These are phyloP conservation scores for Agrochola circellaris DNA, from an alignment of 2,888 invertebrate genomes.

Conservation along the genomic window DNA sequence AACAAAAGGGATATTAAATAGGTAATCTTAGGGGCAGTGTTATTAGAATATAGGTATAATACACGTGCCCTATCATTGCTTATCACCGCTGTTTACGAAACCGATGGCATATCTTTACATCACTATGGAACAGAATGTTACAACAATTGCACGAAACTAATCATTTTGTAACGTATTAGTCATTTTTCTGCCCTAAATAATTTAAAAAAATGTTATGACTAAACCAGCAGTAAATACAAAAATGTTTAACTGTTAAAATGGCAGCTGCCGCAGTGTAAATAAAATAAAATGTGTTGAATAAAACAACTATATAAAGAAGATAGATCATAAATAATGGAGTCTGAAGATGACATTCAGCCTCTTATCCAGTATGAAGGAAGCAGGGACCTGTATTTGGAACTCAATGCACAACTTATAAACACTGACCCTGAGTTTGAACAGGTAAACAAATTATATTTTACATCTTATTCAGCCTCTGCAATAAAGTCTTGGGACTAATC, in stretches of 20 bases:
- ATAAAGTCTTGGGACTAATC: background rate
- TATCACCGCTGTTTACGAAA: conserved; percentile 23
- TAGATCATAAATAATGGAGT: conserved; percentile 73
- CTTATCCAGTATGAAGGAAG: conserved; percentile 79
- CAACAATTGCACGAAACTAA: conserved; percentile 11
- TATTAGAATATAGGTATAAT: background rate
- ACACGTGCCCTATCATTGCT: conserved; percentile 2
- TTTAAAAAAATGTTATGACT: background rate
- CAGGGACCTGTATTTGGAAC: conserved; percentile 70
- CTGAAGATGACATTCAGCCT: conserved; percentile 84
- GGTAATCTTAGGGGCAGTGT: conserved; percentile 7
- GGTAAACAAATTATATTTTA: conserved; percentile 72
- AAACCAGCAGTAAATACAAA: background rate
- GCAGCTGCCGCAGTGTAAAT: conserved; percentile 4
- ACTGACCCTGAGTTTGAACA: conserved; percentile 84
- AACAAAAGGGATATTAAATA: conserved; percentile 6
- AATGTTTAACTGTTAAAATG: conserved; percentile 5
- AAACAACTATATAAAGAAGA: conserved; percentile 29
- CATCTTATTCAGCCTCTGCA: background rate
- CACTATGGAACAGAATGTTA: conserved; percentile 10
- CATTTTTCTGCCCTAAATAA: background rate
- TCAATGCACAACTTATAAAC: conserved; percentile 76
- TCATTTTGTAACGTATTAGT: conserved; percentile 23
- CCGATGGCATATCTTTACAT: conserved; percentile 38
- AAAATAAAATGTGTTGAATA: conserved; percentile 21